These are phyloP conservation scores for Alloscopus bannaensis DNA, from an alignment of 2,888 invertebrate genomes.

Conservation along the genomic window DNA sequence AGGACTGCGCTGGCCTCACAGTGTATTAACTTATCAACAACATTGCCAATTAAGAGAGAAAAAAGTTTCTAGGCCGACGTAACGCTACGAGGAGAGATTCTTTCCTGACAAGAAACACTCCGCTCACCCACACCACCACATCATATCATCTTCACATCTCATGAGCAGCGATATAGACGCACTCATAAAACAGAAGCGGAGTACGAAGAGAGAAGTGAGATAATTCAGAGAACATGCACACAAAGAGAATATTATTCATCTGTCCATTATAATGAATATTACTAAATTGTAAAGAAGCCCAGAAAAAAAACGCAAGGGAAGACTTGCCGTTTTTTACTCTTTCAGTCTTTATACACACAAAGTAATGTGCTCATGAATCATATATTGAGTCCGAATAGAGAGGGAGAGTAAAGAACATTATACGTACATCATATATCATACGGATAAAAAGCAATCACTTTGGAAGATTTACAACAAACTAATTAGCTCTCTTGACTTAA, in stretches of 20 bases:
- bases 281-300: background rate
- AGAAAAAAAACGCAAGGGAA: too few species aligned
- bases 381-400: background rate
- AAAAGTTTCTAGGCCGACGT: background rate
- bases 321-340: background rate
- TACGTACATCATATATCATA: slow-evolving; percentile 45
- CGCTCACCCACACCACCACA: background rate
- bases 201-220: background rate
- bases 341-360: too few species aligned
- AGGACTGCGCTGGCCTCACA: too few species aligned
- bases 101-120: background rate
- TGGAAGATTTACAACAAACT: slow-evolving; percentile 58
- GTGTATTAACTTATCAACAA: slow-evolving; percentile 42
- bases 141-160: background rate
- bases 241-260: background rate
- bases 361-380: background rate
- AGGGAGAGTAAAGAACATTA: background rate
- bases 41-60: slow-evolving; percentile 22
- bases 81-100: background rate
- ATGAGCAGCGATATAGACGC: too few species aligned
- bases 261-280: background rate
- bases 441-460: slow-evolving; percentile 47
- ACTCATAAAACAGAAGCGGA: too few species aligned
- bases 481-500: slow-evolving; percentile 62
- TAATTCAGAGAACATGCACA: background rate